Base-by-base conservation (phyloP, 2,888 invertebrate genomes). In the Cheiracanthium punctorium region DNA sequence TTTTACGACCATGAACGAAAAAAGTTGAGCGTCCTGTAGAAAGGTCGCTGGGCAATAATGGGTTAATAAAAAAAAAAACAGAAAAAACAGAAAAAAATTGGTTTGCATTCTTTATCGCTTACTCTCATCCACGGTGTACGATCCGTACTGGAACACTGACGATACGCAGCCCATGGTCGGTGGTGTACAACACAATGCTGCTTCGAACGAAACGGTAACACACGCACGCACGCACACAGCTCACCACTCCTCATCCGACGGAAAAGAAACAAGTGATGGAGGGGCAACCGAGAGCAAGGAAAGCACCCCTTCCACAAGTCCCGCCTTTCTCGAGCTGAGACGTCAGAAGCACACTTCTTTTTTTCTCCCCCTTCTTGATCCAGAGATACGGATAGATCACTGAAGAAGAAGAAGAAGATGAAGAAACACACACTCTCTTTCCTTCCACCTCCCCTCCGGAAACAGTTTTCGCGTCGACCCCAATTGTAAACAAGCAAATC, bases 111-210 rank as follows among this genome's bases (percentile, higher is more conserved):
- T 10, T n/a, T n/a, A n/a, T n/a, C 1, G 24, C 74, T 79, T 74
- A 87, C 82, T 80, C 67, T 87, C 87, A 41, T 87, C 80, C 24
- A 82, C 72, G n/a, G 52, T 24, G 73, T 87, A 87, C 2, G 87
- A 87, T 77, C 87, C 87, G n/a, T 77, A 77, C 70, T 87, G 87
- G 29, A 81, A 81, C 41, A 87, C 81, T 10, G 87, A 87, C 58
- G 87, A 81, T 29, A 87, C 87, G 73, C 87, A 87, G 28, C 87
- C 87, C 82, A 86, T 87, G n/a, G 24, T 52, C 8, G n/a, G 33
- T 8, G 30, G 32, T 33, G 28, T 58, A n/a, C n/a, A 20, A 20
- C 10, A 20, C 58, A 58, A 20, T n/a, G 14, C 24, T 58, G 5
- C 7, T 24, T 4, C 24, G 24, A 24, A 24, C 58, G 20, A 2